phyloP scores from a whole-genome alignment of 2,113 vertebrate genomes.

The Pardalotus punctatus region DNA sequence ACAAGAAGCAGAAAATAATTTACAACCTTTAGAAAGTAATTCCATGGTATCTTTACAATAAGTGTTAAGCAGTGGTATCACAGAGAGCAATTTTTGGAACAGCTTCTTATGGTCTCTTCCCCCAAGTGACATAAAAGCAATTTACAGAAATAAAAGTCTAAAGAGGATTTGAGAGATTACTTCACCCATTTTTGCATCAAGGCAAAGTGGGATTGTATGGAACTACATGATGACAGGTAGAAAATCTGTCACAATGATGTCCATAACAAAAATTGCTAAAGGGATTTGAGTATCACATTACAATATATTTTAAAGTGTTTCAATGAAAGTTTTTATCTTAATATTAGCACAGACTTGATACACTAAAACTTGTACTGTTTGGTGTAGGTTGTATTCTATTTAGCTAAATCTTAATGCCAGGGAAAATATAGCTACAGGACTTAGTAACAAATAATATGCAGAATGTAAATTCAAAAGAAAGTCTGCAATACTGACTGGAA shows the following conservation, averaged over 20 bases:
- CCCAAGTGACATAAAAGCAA: not conserved
- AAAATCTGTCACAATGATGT: not conserved
- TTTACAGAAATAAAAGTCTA: not conserved
- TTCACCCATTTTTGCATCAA: not conserved
- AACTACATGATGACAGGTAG: not conserved
- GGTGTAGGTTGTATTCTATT: not conserved
- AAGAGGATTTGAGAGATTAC: not conserved
- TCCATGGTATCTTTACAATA: not conserved
- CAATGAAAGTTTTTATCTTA: not conserved
- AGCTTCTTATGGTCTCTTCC: not conserved
- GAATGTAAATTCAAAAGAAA: not conserved
- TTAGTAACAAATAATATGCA: not conserved
- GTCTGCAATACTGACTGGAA: not conserved
- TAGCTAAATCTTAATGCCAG: not conserved
- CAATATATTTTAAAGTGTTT: not conserved
- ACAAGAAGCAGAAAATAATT: not conserved
- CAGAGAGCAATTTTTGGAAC: not conserved
- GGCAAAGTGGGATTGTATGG: not conserved
- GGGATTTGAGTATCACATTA: not conserved
- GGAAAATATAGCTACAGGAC: not conserved
- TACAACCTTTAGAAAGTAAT: not conserved
- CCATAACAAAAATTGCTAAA: not conserved
- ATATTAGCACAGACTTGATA: not conserved
- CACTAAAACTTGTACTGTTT: not conserved
- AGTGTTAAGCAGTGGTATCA: not conserved